Evolutionary conservation across 2,888 invertebrate genomes (phyloP).

Genomic region (Schrankia costaestrigalis): DNA sequence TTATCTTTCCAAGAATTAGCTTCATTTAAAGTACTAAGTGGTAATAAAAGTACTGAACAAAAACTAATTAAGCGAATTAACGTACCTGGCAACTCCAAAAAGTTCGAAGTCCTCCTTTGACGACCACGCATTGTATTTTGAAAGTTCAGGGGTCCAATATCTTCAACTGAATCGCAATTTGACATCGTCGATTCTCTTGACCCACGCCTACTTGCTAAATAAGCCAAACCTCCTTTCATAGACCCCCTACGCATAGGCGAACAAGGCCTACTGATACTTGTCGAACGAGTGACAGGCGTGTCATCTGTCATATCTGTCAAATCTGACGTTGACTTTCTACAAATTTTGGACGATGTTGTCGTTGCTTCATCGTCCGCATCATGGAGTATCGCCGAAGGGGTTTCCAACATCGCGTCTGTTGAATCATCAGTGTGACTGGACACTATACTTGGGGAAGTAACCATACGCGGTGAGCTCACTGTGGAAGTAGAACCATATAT

Average conservation of each 20-base stretch:
- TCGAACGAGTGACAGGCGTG: conserved; percentile 81
- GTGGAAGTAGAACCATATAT: conserved; percentile 70
- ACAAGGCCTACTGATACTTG: conserved; percentile 82
- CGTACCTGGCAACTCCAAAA: conserved; percentile 91
- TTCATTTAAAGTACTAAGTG: not conserved
- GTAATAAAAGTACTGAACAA: not conserved
- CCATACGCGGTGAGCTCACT: conserved; percentile 66
- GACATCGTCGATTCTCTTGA: conserved; percentile 89
- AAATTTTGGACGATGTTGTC: conserved; percentile 72
- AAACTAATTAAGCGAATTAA: conserved; percentile 13
- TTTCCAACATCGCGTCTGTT: conserved; percentile 63
- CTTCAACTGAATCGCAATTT: conserved; percentile 84
- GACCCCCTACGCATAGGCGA: conserved; percentile 86
- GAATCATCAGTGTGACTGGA: conserved; percentile 76
- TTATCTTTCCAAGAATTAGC: too few relatives aligned
- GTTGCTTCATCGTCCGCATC: conserved; percentile 73
- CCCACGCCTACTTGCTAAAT: conserved; percentile 92
- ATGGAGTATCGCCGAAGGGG: conserved; percentile 62
- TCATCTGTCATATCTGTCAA: conserved; percentile 82
- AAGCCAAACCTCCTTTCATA: conserved; percentile 86
- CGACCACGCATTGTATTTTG: conserved; percentile 88
- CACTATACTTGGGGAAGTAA: conserved; percentile 71
- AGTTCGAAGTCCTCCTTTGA: conserved; percentile 91
- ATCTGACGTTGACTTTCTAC: conserved; percentile 89
- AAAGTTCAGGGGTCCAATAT: conserved; percentile 90